phyloP scores from a whole-genome alignment of 2,113 vertebrate genomes.

The Centrocercus urophasianus region DNA sequence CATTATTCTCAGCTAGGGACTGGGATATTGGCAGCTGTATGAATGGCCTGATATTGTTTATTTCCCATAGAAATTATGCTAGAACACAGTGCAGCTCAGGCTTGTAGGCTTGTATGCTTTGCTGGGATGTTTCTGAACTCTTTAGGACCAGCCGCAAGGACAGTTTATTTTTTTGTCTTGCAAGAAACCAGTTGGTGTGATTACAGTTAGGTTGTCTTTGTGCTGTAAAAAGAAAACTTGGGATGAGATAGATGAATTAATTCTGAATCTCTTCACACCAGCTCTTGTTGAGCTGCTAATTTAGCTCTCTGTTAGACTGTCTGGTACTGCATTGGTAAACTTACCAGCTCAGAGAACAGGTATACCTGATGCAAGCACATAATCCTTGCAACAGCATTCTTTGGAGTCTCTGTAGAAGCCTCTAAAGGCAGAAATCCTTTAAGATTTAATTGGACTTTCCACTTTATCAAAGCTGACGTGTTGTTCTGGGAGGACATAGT shows the following conservation, averaged over 20 bases:
- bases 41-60: not conserved
- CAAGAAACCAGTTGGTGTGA: not conserved
- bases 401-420: not conserved
- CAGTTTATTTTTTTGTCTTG: not conserved
- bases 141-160: not conserved
- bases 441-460: not conserved
- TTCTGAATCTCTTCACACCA: not conserved
- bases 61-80: not conserved
- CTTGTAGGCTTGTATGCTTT: not conserved
- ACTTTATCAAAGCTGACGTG: not conserved
- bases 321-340: not conserved
- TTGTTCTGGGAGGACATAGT: not conserved
- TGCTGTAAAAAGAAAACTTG: not conserved
- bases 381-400: not conserved
- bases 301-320: not conserved
- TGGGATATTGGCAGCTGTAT: not conserved
- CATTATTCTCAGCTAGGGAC: not conserved
- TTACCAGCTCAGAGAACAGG: not conserved
- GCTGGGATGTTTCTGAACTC: not conserved
- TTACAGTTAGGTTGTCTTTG: not conserved
- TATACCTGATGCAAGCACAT: not conserved
- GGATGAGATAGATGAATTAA: not conserved
- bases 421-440: not conserved
- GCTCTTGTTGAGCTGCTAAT: not conserved
- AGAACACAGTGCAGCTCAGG: not conserved